Evolutionary conservation across 2,888 invertebrate genomes (phyloP), one percentile per base, ranked within the genome.

Genomic region (Agrotis exclamationis): DNA sequence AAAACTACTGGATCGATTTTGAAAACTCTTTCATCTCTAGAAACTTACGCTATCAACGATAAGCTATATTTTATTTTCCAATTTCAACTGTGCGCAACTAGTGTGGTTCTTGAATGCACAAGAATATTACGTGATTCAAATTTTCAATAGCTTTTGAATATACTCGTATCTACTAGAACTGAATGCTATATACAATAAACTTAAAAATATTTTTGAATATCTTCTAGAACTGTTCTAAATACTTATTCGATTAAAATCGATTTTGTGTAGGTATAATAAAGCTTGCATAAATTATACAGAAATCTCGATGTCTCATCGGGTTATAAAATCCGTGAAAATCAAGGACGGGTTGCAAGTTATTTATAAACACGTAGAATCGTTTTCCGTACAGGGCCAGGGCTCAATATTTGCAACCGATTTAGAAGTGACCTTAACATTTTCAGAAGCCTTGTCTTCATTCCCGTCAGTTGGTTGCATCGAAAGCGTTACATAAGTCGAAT

Each of bases 391-490:
- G 14, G 22, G n/a, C n/a, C 28, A 54, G 48, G 45, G n/a, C 45
- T 11, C 45, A 63, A 62, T 33, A 58, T 60, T 54, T 16, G 1
- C 24, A 24, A 47, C 47, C 14, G 18, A 80, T 63, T 56, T 56
- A 74, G 62, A 51, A 33, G 16, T 28, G 51, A 63, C 78, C 72
- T 82, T 67, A 48, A 76, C 66, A 70, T 57, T 67, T 58, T 50
- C 51, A 45, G 44, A 53, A 63, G 39, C 59, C 48, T 59, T n/a
- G 62, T 70, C 48, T 60, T 59, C 20, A 56, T 53, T 50, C 7
- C 51, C 54, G 45, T 45, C 63, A 63, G 50, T 65, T 22, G 9
- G 54, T 47, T 74, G 62, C 83, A 79, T 82, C 63, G 50, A 59
- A 59, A 60, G 47, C 45, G 56, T 69, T 54, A 68, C 68, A 44